Percentiles rank a stretch among this genome's conserved stretches.
phyloP scores from a whole-genome alignment of 2,113 vertebrate genomes.

The Gallinago paraguaiae region DNA sequence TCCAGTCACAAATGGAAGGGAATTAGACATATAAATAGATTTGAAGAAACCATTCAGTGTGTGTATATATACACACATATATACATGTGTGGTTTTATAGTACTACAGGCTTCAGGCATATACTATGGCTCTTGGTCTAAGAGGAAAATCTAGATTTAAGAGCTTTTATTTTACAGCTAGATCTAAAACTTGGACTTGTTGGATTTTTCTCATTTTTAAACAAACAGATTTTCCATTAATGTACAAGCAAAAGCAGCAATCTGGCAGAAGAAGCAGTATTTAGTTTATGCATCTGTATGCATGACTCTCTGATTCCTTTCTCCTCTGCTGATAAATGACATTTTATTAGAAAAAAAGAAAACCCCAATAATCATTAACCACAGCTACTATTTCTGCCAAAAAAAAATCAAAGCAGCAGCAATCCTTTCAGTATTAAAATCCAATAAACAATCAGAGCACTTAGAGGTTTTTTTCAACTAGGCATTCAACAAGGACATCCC shows the following conservation, averaged over 20 bases:
- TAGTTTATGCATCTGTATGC: conserved; percentile 2
- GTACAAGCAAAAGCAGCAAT: neutral
- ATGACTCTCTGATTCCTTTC: neutral
- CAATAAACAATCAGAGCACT: neutral
- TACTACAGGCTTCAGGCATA: neutral
- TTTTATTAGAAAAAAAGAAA: conserved; percentile 9
- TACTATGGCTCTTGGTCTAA: neutral
- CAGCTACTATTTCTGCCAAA: conserved; percentile 22
- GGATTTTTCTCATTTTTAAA: conserved; percentile 6
- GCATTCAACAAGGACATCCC: neutral
- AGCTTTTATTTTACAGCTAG: neutral
- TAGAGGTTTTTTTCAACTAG: neutral
- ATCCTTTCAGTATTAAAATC: conserved; percentile 11
- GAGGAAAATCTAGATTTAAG: neutral
- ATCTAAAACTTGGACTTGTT: neutral
- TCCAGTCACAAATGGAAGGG: neutral
- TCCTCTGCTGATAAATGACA: conserved; percentile 20
- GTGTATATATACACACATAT: no score
- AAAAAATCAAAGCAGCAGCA: neutral
- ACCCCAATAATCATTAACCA: neutral
- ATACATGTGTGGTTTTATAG: neutral
- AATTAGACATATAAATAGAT: neutral
- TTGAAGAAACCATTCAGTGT: neutral
- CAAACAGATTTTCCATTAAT: neutral
- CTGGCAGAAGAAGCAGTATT: neutral